Base-by-base conservation (phyloP, 2,888 invertebrate genomes). In the Oeneis ivallda region DNA sequence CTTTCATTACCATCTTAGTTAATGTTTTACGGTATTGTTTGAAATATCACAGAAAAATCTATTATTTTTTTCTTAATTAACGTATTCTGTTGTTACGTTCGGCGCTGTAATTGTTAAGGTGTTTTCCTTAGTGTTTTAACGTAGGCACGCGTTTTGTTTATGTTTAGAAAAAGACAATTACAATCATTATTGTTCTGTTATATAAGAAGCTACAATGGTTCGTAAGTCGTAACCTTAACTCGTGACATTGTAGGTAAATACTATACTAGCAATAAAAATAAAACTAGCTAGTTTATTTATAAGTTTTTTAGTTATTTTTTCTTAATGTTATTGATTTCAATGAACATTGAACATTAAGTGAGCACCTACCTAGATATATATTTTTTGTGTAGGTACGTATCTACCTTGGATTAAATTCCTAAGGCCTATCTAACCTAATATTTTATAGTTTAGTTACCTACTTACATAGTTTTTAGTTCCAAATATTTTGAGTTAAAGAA, bases 1-100 rank as follows among this genome's bases (percentile, higher is more conserved):
- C 67, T 68, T 68, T 68, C 67, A 68, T 62, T 68, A 68, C 65
- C 67, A 68, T 68, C 67, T 67, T 47, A 17, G 59, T 59, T 63
- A 50, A 45, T 45, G 53, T 57, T 53, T 58, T 62, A 62, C 56
- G 26, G 61, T 65, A 68, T 68, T 68, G 67, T 68, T 62, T 59
- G 41, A 13, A 62, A 62, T 65, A 62, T 58, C 62, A 45, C 37
- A 43, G 53, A 32, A 41, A 62, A 53, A 62, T 62, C 54, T 53
- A 19, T 62, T 62, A 13, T 54, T 62, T 62, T 62, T 59, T 26
- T 26, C 26, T 50, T 62, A 62, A 62, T 52, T 61, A 61, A 50
- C 52, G 37, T 41, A 61, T 61, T 61, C 45, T 13, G 47, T 59
- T 37, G 13, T 49, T 37, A 37, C 59, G 15, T 52, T 13, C 37